phyloP scores from a whole-genome alignment of 2,797 vertebrate genomes.

The Eurystomus glaucurus region DNA sequence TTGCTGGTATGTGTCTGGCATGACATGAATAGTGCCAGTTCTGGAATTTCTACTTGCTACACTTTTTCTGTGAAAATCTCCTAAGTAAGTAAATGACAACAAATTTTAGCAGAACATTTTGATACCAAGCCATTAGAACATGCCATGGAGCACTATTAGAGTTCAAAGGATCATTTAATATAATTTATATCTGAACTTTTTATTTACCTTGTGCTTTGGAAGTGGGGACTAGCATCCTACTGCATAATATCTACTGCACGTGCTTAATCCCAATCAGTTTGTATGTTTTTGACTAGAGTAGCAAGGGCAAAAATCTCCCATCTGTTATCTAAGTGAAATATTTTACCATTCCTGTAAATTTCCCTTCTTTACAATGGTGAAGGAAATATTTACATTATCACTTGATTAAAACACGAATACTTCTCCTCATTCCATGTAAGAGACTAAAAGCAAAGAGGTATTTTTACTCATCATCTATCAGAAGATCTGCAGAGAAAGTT shows the following conservation, averaged over 20 bases:
- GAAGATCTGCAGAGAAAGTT: neutral
- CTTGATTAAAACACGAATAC: neutral
- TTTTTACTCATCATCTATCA: neutral
- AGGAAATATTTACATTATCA: neutral
- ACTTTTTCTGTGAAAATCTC: neutral
- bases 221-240: neutral
- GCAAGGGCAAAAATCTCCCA: neutral
- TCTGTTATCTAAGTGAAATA: neutral
- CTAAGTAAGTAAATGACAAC: neutral
- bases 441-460: neutral
- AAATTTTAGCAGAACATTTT: neutral
- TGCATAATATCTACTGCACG: neutral
- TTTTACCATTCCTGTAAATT: neutral
- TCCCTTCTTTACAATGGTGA: neutral
- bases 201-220: neutral
- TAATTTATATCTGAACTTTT: neutral
- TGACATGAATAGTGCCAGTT: neutral
- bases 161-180: neutral
- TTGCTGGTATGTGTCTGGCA: neutral
- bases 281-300: neutral
- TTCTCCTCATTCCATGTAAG: neutral
- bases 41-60: neutral
- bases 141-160: neutral
- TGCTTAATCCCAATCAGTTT: neutral
- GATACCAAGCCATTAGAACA: neutral